Percentiles rank a stretch among this genome's conserved stretches.
Conservation (phyloP, 2,113 vertebrate species). For the Otus sunia region DNA sequence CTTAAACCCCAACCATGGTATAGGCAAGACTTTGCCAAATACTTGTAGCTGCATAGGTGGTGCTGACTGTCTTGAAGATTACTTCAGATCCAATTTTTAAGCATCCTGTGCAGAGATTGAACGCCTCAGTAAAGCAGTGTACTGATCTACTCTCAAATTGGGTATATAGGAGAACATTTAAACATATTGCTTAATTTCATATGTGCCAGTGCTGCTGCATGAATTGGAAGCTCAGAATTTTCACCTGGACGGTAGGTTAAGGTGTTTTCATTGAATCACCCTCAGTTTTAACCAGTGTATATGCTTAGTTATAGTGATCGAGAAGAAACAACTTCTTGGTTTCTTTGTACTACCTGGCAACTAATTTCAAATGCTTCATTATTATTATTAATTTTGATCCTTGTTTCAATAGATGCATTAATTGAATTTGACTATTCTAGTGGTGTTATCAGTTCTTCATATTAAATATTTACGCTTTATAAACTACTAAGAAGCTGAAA, state of each 20-base stretch:
- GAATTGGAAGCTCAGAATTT: neutral
- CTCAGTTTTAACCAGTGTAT: neutral
- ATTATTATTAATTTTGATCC: neutral
- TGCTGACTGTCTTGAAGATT: neutral
- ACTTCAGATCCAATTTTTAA: neutral
- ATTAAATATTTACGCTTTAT: neutral
- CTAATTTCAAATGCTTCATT: neutral
- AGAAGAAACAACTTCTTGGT: neutral
- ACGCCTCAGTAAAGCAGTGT: neutral
- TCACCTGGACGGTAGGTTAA: neutral
- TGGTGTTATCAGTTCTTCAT: neutral
- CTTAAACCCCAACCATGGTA: accelerated
- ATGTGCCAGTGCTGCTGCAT: accelerated
- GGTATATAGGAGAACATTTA: neutral
- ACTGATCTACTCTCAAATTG: neutral
- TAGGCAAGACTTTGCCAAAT: neutral
- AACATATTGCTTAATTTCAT: neutral
- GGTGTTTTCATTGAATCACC: neutral
- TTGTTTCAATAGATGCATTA: neutral
- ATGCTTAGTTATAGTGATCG: neutral
- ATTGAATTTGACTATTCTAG: neutral
- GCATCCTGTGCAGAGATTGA: neutral
- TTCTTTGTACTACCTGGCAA: neutral
- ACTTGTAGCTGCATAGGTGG: neutral
- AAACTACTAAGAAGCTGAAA: neutral